Evolutionary conservation across 1,140 invertebrate species (phyloP).

Genomic region (Apis dorsata): DNA sequence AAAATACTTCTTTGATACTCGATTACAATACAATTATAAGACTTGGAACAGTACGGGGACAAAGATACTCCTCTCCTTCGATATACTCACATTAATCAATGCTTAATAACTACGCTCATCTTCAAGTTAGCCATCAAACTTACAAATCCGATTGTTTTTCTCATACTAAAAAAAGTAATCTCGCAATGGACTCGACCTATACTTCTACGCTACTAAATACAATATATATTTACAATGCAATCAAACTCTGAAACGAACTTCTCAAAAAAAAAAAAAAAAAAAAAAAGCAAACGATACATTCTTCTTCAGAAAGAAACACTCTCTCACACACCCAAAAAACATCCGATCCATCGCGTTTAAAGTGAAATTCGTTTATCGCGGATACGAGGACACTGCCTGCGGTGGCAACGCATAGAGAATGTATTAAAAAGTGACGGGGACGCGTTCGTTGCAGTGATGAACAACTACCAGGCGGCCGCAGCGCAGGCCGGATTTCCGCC

Average conservation of each 20-base stretch:
- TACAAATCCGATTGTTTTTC: background rate
- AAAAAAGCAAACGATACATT: background rate
- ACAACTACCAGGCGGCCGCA: constrained; percentile 93
- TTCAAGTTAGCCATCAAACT: background rate
- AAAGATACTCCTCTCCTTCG: too few species aligned
- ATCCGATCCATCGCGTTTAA: too few species aligned
- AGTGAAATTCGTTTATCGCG: background rate
- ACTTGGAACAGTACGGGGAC: too few species aligned
- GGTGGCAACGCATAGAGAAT: background rate
- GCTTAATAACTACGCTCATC: background rate
- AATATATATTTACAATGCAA: too few species aligned
- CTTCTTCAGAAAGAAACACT: background rate
- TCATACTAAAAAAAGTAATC: too few species aligned
- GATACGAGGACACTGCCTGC: background rate
- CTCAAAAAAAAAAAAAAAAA: too few species aligned
- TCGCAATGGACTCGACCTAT: too few species aligned
- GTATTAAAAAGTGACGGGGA: constrained; percentile 47
- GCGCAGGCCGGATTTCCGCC: constrained; percentile 87
- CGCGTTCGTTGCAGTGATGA: constrained; percentile 89
- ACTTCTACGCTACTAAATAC: too few species aligned
- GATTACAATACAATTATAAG: background rate
- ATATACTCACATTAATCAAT: too few species aligned
- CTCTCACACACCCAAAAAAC: background rate
- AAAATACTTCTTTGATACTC: background rate
- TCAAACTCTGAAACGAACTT: background rate